Conservation (phyloP, 2,113 vertebrate species). For the Geococcyx californianus region DNA sequence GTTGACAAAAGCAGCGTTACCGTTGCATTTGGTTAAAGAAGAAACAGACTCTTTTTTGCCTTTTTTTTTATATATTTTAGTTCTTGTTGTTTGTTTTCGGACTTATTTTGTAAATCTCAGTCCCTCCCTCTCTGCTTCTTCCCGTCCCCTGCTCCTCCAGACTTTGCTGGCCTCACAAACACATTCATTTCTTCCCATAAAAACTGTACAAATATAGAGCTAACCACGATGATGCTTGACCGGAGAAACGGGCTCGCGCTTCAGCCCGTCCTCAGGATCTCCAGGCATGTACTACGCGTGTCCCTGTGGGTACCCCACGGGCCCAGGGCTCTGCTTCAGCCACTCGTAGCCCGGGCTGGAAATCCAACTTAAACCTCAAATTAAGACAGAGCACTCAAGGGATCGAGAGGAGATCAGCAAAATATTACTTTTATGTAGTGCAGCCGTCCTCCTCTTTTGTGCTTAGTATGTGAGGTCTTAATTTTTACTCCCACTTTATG, state of each 20-base stretch:
- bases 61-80: background rate
- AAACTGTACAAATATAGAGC: conserved; percentile 36
- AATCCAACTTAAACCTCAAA: background rate
- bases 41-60: background rate
- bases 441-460: background rate
- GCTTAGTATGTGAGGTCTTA: background rate
- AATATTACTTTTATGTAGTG: background rate
- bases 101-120: conserved; percentile 22
- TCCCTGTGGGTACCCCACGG: background rate
- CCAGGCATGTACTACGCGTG: background rate
- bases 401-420: background rate
- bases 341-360: background rate
- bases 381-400: background rate
- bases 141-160: background rate
- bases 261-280: background rate
- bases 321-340: background rate
- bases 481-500: background rate
- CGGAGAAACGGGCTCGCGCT: background rate
- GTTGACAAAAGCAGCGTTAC: background rate
- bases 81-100: background rate
- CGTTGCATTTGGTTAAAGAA: conserved; percentile 14
- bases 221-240: background rate
- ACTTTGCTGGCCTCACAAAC: background rate
- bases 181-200: conserved; percentile 46
- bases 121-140: background rate